These are phyloP conservation scores for Steatornis caripensis DNA, from an alignment of 2,113 vertebrate species.

Conservation along the genomic window DNA sequence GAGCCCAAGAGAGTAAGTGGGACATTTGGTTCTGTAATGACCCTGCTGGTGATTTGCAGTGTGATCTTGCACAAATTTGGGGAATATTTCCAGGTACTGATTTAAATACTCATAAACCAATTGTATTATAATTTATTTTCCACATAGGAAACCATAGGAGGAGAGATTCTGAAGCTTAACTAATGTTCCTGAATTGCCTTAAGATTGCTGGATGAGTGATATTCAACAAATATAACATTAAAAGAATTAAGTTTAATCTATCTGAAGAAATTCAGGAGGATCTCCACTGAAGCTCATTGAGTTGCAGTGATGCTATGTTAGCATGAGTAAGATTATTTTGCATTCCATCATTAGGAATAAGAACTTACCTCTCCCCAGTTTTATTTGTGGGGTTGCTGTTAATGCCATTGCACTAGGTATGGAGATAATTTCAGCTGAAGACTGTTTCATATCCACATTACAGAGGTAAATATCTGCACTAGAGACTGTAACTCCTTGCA, in stretches of 20 bases:
- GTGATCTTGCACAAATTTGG: not conserved
- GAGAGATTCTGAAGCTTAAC: not conserved
- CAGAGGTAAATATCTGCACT: not conserved
- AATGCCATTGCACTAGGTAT: not conserved
- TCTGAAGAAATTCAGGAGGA: not conserved
- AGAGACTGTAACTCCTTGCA: not conserved
- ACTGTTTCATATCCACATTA: not conserved
- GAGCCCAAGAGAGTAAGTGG: not conserved
- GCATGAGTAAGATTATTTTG: not conserved
- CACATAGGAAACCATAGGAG: not conserved
- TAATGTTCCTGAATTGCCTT: not conserved
- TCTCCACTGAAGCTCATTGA: not conserved
- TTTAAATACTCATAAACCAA: not conserved
- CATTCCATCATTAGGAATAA: not conserved
- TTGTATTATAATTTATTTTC: not conserved
- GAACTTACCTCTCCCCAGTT: rapidly evolving
- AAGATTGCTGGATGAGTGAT: not conserved
- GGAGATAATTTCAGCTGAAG: not conserved
- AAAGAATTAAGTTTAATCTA: not conserved
- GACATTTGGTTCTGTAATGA: not conserved
- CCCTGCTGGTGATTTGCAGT: not conserved
- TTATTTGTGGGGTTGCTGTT: not conserved
- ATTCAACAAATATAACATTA: not conserved
- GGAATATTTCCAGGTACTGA: not conserved
- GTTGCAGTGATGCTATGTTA: not conserved